phyloP scores from a whole-genome alignment of 2,113 vertebrate genomes.

The Verasper variegatus region DNA sequence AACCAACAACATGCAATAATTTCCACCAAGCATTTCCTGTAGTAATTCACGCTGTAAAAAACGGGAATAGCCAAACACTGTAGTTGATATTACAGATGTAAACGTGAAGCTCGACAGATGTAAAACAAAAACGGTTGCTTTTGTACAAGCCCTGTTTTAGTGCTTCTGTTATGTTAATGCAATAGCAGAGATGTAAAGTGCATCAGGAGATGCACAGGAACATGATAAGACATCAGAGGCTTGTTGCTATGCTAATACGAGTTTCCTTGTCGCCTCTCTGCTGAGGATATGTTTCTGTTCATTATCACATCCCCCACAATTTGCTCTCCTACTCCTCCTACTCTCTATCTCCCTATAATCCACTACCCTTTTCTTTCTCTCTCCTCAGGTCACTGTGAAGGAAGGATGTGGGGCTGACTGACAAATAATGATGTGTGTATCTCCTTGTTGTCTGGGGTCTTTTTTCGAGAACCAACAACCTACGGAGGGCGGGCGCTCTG shows the following conservation, averaged over 20 bases:
- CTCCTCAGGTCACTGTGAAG: constrained; percentile 59
- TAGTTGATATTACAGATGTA: constrained; percentile 6
- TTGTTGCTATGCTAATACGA: constrained; percentile 72
- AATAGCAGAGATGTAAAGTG: constrained; percentile 46
- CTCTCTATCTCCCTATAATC: constrained; percentile 26
- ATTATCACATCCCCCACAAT: constrained; percentile 56
- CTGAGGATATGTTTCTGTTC: constrained; percentile 68
- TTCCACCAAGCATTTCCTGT: not conserved
- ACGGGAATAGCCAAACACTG: constrained; percentile 10
- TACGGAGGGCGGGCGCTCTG: not conserved
- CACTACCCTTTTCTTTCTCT: constrained; percentile 38
- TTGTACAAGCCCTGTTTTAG: constrained; percentile 30
- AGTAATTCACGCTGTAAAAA: not conserved
- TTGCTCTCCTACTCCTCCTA: constrained; percentile 39
- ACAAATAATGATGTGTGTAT: constrained; percentile 25
- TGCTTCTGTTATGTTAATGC: constrained; percentile 42
- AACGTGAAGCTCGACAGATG: constrained; percentile 8
- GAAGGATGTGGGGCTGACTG: constrained; percentile 47
- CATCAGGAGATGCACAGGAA: constrained; percentile 51
- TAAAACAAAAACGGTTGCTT: constrained; percentile 15
- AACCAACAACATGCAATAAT: constrained; percentile 19
- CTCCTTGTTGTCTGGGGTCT: constrained; percentile 25
- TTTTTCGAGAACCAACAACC: constrained; percentile 1
- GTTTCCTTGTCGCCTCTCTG: constrained; percentile 51
- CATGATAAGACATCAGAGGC: constrained; percentile 61